Evolutionary conservation across 2,797 vertebrate genomes (phyloP).

Genomic region (Lepidocolaptes lacrymiger): DNA sequence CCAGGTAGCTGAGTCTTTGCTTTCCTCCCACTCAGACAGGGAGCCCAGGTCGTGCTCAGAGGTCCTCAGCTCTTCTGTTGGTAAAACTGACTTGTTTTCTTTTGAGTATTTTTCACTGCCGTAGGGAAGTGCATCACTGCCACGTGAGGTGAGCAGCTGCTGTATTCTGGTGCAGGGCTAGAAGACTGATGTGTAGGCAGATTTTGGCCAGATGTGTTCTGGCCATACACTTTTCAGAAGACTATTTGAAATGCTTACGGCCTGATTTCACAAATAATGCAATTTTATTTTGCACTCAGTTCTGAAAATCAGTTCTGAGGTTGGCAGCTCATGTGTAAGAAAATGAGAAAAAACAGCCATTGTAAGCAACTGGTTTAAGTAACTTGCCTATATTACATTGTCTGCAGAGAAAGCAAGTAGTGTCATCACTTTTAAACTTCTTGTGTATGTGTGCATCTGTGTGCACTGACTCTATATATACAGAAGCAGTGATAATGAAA

Average conservation of each 20-base stretch:
- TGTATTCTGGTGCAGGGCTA: neutral
- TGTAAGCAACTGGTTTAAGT: neutral
- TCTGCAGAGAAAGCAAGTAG: neutral
- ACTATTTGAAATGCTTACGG: neutral
- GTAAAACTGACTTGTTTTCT: neutral
- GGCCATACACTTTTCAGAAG: neutral
- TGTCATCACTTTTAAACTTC: neutral
- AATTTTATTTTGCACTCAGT: neutral
- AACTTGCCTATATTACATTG: neutral
- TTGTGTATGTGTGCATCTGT: fast-evolving
- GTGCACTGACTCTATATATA: neutral
- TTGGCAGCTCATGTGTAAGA: neutral
- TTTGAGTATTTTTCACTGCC: neutral
- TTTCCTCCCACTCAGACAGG: neutral
- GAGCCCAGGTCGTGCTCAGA: neutral
- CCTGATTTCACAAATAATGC: neutral
- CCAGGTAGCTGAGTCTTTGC: neutral
- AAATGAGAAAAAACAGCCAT: neutral
- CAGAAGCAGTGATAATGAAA: neutral
- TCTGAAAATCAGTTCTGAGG: neutral
- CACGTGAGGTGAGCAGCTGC: neutral
- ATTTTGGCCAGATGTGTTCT: neutral
- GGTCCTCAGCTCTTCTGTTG: neutral
- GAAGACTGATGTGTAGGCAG: fast-evolving
- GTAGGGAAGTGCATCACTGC: neutral